Conservation (phyloP, 2,888 invertebrate genomes). For the Epinotia demarniana region DNA sequence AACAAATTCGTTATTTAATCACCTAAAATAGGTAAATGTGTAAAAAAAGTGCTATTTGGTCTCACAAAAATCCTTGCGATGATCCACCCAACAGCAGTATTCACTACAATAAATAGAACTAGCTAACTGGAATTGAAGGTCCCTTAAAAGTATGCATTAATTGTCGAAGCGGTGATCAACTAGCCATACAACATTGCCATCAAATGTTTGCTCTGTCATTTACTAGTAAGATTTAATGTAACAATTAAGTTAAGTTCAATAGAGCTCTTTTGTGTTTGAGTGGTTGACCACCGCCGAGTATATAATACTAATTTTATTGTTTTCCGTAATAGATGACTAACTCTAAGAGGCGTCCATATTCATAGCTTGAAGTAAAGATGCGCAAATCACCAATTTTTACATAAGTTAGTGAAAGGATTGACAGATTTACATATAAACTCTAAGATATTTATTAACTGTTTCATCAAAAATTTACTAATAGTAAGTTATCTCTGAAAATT, state of each 20-base stretch:
- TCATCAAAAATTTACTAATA: constrained; percentile 65
- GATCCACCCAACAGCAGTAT: constrained; percentile 77
- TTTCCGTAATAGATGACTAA: constrained; percentile 79
- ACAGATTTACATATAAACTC: constrained; percentile 64
- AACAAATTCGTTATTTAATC: constrained; percentile 72
- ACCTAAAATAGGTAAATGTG: constrained; percentile 76
- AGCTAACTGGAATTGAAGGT: constrained; percentile 84
- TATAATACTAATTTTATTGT: constrained; percentile 81
- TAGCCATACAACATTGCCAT: constrained; percentile 57
- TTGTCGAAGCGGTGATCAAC: constrained; percentile 79
- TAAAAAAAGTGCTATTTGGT: constrained; percentile 83
- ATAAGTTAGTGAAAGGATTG: constrained; percentile 73
- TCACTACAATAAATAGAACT: constrained; percentile 83
- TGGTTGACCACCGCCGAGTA: constrained; percentile 79
- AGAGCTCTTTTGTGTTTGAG: constrained; percentile 54
- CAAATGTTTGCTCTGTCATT: constrained; percentile 40
- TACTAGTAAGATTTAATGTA: constrained; percentile 34
- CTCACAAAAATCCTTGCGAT: constrained; percentile 72
- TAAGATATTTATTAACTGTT: constrained; percentile 71
- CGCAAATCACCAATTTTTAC: constrained; percentile 80
- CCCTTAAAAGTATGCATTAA: constrained; percentile 84
- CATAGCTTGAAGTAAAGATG: constrained; percentile 79
- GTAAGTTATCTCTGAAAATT: constrained; percentile 67
- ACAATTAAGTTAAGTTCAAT: constrained; percentile 36
- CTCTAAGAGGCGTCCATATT: constrained; percentile 82